phyloP scores from a whole-genome alignment of 2,113 vertebrate genomes.

The Hypocryptadius cinnamomeus region DNA sequence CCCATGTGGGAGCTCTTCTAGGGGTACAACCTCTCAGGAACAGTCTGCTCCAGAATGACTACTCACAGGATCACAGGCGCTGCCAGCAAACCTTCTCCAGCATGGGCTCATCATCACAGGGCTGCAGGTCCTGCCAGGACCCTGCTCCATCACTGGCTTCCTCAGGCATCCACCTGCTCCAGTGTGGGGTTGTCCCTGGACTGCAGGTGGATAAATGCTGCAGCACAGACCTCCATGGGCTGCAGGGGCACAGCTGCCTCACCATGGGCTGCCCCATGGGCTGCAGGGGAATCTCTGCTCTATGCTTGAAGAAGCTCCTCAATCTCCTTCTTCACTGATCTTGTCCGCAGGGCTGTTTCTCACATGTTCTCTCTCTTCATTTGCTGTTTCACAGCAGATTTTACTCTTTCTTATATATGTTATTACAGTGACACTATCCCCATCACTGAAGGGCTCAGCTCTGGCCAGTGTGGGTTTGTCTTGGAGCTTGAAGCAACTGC shows the following conservation, averaged over 20 bases:
- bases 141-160: neutral
- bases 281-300: neutral
- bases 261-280: fast-evolving
- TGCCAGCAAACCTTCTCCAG: neutral
- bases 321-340: neutral
- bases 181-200: neutral
- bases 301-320: fast-evolving
- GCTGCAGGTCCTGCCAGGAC: neutral
- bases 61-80: neutral
- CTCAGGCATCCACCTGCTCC: neutral
- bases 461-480: neutral
- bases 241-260: neutral
- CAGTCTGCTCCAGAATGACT: neutral
- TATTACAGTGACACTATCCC: neutral
- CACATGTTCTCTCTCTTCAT: neutral
- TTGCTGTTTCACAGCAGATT: neutral
- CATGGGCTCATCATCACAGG: no score
- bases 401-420: neutral
- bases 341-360: neutral
- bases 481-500: neutral
- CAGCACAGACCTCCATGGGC: no score
- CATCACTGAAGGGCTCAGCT: neutral
- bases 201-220: neutral
- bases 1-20: no score
- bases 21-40: neutral